Base-by-base conservation (phyloP, 2,113 vertebrate species). In the Tetraodon nigroviridis region DNA sequence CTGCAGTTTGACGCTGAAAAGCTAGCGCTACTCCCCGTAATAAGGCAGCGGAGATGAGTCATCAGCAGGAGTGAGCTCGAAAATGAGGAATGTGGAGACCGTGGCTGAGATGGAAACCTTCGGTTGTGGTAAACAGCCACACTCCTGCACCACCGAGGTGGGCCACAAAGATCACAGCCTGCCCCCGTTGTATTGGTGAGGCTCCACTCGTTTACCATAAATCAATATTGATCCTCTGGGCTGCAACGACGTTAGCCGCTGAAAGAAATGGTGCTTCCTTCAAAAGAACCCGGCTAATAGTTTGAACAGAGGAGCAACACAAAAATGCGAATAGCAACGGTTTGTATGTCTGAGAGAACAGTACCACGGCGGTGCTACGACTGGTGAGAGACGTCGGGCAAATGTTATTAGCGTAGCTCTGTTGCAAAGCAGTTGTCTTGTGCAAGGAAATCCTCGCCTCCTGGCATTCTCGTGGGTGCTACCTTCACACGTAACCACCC, bases 21-120 rank as follows among this genome's bases (percentile, higher is more conserved):
- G 58, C 61, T 82, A 91, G 87, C 87, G 90, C 88, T 89, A 77
- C 88, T 88, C 84, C 82, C 87, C 91, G 92, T 90, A 84, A 58
- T 81, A 90, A 91, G 85, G 88, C 89, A 84, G 82, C 80, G 82
- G 74, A 74, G 70, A 88, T 95, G 94, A 95, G 88, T 95, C 92
- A 94, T 90, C 83, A 77, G 71, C 76, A 48, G 68, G 71, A 85
- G 73, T 66, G 67, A 80, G 79, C 76, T 86, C 66, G 69, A 78
- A 82, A 84, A 86, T 78, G 79, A 84, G 75, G 76, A 86, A 82
- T 83, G 75, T 71, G 76, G 63, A 81, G 73, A 81, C 68, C 71
- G 90, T 77, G 88, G 85, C 89, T 92, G 89, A 84, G 87, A 86
- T 93, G 89, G 86, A 93, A 92, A 93, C 91, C 92, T 90, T 88